Base-by-base conservation (phyloP, 1,140 invertebrate genomes). In the Atopsyche davidsoni region DNA sequence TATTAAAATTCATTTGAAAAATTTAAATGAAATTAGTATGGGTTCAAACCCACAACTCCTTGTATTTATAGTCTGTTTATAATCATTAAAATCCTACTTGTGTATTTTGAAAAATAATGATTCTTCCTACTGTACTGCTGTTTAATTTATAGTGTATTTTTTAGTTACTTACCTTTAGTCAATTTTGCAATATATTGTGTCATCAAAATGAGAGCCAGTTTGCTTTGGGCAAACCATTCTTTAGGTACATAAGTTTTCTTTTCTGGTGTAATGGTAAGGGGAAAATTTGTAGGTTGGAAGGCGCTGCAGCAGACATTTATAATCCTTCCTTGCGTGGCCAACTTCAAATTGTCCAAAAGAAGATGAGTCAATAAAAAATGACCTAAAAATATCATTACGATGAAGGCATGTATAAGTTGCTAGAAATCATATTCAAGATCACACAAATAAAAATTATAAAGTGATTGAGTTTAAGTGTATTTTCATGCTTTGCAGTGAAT, bases 291-390 rank as follows among this genome's bases (percentile, higher is more conserved):
- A 14, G 70, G 53, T 47, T 62, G 65, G 59, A 46, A 11, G 76
- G 19, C 11, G 73, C 69, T 46, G 69, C 58, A 14, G 77, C 77
- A 1, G 77, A 83, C 65, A 63, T 82, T 80, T 3, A 83, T 73
- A 22, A 83, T 72, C 58, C 80, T 67, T 21, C 62, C 66, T 52
- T 74, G 67, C 32, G 65, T 59, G 2, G 72, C 64, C 40, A 71
- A 69, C 50, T 70, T 71, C 22, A 83, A 56, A 50, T 73, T 64
- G 10, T 78, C 73, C 24, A 81, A 57, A 2, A 83, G 62, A 13
- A 79, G 60, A 61, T 77, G 77, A 3, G 78, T 80, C 22, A 84
- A 62, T 14, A 81, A 61, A 63, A 81, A 82, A 51, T 82, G 80
- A 28, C 79, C 71, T 70, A 51, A 44, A 57, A 55, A 43, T n/a